Evolutionary conservation across 2,797 vertebrate species (phyloP).

Genomic region (Malacoctenus gilli): DNA sequence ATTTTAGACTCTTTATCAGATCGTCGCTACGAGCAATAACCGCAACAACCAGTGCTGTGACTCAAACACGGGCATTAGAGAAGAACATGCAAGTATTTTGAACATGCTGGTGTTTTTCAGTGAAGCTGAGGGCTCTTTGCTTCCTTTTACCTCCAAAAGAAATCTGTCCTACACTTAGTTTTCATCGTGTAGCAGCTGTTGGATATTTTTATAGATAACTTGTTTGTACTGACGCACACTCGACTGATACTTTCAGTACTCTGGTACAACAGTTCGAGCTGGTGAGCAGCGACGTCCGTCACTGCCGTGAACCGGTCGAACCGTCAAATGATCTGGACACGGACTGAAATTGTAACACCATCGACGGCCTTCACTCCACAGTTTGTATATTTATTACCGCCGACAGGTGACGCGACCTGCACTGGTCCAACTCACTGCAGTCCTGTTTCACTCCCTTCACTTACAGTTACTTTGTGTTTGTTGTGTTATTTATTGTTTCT

Average conservation of each 20-base stretch:
- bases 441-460: too few species aligned
- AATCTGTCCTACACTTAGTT: background rate
- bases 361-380: slow-evolving; percentile 36
- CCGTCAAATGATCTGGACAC: background rate
- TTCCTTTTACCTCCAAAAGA: slow-evolving; percentile 36
- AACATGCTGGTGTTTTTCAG: too few species aligned
- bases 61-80: slow-evolving; percentile 41
- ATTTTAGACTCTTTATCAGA: slow-evolving; percentile 14
- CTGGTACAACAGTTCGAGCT: slow-evolving; percentile 8
- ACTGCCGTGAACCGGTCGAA: slow-evolving; percentile 33
- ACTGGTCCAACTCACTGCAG: too few species aligned
- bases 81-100: slow-evolving; percentile 25
- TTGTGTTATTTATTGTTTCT: too few species aligned
- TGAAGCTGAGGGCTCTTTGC: slow-evolving; percentile 3
- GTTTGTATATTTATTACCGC: too few species aligned
- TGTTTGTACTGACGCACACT: slow-evolving; percentile 15
- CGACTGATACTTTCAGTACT: slow-evolving; percentile 1
- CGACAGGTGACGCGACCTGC: too few species aligned
- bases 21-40: too few species aligned
- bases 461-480: too few species aligned
- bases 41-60: slow-evolving; percentile 28
- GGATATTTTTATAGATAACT: slow-evolving; percentile 1
- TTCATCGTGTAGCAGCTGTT: background rate
- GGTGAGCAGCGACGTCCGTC: slow-evolving; percentile 7
- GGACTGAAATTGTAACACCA: background rate